phyloP scores from a whole-genome alignment of 35 echinoderm and acorn worm species.

The Acanthaster planci region DNA sequence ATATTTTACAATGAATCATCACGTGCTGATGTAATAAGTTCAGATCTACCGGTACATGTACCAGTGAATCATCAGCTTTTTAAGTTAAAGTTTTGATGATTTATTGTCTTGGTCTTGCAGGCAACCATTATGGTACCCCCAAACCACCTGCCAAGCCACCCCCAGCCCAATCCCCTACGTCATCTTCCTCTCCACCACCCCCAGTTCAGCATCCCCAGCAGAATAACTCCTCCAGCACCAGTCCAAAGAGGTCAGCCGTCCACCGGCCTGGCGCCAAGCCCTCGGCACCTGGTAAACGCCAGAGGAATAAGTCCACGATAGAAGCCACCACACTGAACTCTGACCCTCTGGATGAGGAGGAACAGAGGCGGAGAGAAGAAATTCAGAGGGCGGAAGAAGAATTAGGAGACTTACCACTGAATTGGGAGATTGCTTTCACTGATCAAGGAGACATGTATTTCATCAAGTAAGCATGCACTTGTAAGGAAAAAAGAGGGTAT shows the following conservation, averaged over 20 bases:
- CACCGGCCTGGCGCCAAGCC: conserved; percentile 79
- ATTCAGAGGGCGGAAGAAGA: conserved; percentile 68
- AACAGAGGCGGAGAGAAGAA: conserved; percentile 60
- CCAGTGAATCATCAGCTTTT: not conserved
- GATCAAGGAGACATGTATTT: conserved; percentile 97
- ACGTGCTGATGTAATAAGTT: no score
- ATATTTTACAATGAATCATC: no score
- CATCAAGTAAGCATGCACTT: conserved; percentile 85
- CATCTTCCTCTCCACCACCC: conserved; percentile 34
- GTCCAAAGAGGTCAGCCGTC: conserved; percentile 35
- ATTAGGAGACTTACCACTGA: conserved; percentile 47
- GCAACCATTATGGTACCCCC: conserved; percentile 97
- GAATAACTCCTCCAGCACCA: conserved; percentile 50
- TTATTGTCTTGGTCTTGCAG: conserved; percentile 47
- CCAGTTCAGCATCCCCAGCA: conserved; percentile 37
- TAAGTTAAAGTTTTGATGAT: not conserved
- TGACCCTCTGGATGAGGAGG: conserved; percentile 53
- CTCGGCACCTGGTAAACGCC: conserved; percentile 86
- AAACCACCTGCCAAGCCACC: conserved; percentile 88
- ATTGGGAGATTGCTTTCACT: conserved; percentile 98
- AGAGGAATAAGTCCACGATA: conserved; percentile 94
- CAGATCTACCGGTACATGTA: no score
- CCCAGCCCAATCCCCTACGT: conserved; percentile 44
- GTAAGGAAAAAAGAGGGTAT: no score
- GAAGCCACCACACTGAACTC: conserved; percentile 86